Evolutionary conservation across 2,797 vertebrate genomes (phyloP).

Genomic region (Meriones psammophilus): DNA sequence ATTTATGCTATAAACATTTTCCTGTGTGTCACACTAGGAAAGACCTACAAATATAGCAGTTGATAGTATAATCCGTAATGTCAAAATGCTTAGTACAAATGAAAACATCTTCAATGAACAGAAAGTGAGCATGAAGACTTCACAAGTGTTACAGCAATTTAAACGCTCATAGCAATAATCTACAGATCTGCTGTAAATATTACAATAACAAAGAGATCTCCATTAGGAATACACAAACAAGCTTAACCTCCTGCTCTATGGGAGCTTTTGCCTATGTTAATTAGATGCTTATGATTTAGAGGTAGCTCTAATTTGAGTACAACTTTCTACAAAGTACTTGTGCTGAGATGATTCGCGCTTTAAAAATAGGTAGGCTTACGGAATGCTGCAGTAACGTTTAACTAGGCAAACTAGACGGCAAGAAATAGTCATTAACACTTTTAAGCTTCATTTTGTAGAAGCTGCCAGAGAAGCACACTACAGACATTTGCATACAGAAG

Average conservation of each 20-base stretch:
- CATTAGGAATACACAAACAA: constrained; percentile 36
- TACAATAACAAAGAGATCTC: background rate
- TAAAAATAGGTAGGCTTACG: background rate
- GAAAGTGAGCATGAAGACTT: background rate
- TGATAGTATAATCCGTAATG: background rate
- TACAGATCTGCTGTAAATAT: background rate
- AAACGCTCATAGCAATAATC: constrained; percentile 5
- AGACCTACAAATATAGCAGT: background rate
- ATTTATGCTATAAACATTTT: background rate
- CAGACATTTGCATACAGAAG: constrained; percentile 72
- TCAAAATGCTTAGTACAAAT: constrained; percentile 34
- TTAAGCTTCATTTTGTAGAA: constrained; percentile 65
- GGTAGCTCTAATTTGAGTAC: background rate
- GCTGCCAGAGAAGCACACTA: constrained; percentile 41
- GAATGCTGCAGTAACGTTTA: constrained; percentile 42
- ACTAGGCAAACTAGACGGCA: constrained; percentile 48
- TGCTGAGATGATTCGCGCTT: constrained; percentile 9
- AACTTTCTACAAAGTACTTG: constrained; percentile 37
- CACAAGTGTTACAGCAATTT: background rate
- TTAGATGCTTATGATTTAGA: constrained; percentile 52
- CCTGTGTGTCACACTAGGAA: constrained; percentile 11
- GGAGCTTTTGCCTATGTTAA: constrained; percentile 56
- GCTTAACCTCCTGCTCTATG: background rate
- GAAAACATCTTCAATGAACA: background rate
- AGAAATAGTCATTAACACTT: constrained; percentile 73